Evolutionary conservation across 2,888 invertebrate genomes (phyloP), one percentile per base, ranked within the genome.

Genomic region (Amblyteles armatorius): DNA sequence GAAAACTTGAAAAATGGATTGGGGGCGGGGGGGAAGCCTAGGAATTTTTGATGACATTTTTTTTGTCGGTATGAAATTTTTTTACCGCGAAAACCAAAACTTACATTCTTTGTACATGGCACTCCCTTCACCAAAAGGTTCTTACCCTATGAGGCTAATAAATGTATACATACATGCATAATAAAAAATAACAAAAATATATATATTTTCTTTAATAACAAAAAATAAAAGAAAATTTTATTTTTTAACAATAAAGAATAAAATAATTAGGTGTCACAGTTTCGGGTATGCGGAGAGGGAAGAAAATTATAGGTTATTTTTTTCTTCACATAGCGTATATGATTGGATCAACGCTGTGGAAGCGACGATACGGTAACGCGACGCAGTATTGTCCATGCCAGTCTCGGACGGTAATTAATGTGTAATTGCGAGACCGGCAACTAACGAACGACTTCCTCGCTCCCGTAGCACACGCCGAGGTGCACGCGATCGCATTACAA

Each of bases 331-430:
- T 33, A 67, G 9, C 50, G 7, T 55, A 19, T 55, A 13, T 40
- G 13, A 55, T 55, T 72, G 22, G 19, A 72, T 19, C 3, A 22
- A 22, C 60, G 60, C 22, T 22, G 60, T 60, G 29, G 60, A 60
- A 60, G 60, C 60, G 60, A 60, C 60, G 60, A 33, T 33, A 33
- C 33, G 26, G 60, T 60, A 29, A 60, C 60, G 60, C 29, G 29
- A 16, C 60, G 16, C 13, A 63, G 33, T 6, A 13, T 29, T 67
- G 67, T 67, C 36, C 71, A 52, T 44, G 44, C 52, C 33, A 48
- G 74, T 71, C 67, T 67, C 76, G 33, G 69, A 80, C 77, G 80
- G 63, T 80, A 84, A 84, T 84, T 84, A 80, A 80, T 60, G 65
- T 57, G 72, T 84, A 77, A 84, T 80, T 84, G 76, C 29, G 29